A percentile compares a stretch with the other conserved stretches of the same genome.
Conservation (phyloP, 2,797 vertebrate species). For the Tenualosa thibaudeaui region DNA sequence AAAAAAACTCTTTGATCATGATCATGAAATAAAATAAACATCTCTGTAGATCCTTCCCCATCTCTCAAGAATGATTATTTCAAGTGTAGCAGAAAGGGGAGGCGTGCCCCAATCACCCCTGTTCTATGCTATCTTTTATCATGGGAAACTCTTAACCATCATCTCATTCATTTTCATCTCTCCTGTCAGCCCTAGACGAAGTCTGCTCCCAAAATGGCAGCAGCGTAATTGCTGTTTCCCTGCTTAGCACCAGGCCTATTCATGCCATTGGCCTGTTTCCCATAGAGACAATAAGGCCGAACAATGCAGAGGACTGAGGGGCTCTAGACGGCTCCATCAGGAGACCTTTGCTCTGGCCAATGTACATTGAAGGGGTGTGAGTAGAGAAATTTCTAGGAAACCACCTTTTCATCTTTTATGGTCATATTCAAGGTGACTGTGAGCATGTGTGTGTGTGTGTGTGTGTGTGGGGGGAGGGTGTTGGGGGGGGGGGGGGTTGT, state of each 20-base stretch:
- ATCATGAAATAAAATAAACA: too few relatives aligned
- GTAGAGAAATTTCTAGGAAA: conserved; percentile 22
- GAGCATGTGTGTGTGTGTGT: background rate
- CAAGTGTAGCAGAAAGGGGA: background rate
- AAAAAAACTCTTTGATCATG: too few relatives aligned
- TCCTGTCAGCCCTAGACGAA: background rate
- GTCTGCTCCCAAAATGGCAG: conserved; percentile 31
- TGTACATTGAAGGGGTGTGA: conserved; percentile 18
- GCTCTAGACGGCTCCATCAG: conserved; percentile 11
- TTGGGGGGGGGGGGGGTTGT: background rate
- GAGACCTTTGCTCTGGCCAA: background rate
- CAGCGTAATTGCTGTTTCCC: conserved; percentile 27
- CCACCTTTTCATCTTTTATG: conserved; percentile 13
- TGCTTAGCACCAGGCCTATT: conserved; percentile 26
- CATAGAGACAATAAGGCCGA: conserved; percentile 35
- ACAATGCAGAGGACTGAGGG: conserved; percentile 31
- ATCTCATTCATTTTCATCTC: background rate
- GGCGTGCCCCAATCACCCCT: background rate
- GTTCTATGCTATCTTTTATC: background rate
- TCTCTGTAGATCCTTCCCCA: too few relatives aligned
- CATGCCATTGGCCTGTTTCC: conserved; percentile 39
- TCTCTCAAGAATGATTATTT: background rate
- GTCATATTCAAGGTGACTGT: background rate
- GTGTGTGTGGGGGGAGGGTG: background rate
- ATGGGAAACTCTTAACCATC: conserved; percentile 20